phyloP scores from a whole-genome alignment of 2,113 vertebrate genomes.

The Pterophyllum scalare region DNA sequence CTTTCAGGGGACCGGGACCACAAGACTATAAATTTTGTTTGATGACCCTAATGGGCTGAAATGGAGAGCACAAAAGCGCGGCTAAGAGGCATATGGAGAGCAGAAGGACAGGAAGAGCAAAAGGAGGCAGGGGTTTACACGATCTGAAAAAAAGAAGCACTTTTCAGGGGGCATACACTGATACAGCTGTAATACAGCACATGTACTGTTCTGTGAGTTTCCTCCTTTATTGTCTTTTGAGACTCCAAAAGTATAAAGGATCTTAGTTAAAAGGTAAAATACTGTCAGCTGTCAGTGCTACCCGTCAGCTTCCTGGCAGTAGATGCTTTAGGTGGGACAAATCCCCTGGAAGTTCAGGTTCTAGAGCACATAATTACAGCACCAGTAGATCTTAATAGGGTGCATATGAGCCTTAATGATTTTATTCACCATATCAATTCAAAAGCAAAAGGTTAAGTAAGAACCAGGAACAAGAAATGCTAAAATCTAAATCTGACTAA shows the following conservation, averaged over 20 bases:
- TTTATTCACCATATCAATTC: no score
- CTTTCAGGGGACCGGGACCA: slow-evolving; percentile 25
- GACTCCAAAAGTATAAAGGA: not conserved
- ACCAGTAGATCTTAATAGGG: no score
- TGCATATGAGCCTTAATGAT: no score
- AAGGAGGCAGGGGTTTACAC: not conserved
- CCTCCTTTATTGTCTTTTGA: not conserved
- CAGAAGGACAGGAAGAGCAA: slow-evolving; percentile 19
- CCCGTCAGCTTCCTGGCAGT: no score
- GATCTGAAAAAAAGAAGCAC: not conserved
- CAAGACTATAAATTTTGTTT: slow-evolving; percentile 53
- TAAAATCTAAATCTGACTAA: no score
- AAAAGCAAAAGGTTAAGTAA: no score
- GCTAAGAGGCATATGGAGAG: slow-evolving; percentile 49
- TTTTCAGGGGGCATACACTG: not conserved
- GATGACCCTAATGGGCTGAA: slow-evolving; percentile 55
- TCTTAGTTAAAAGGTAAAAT: not conserved
- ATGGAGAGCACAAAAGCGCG: slow-evolving; percentile 46
- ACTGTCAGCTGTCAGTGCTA: no score
- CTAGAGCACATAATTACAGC: no score
- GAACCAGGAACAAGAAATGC: no score
- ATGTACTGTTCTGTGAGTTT: not conserved
- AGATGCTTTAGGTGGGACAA: no score
- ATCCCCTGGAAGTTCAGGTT: no score
- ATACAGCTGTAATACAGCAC: not conserved